A percentile compares a stretch with the other conserved stretches of the same genome.
Evolutionary conservation across 2,113 vertebrate species (phyloP).

Genomic region (Rhinopithecus roxellana): DNA sequence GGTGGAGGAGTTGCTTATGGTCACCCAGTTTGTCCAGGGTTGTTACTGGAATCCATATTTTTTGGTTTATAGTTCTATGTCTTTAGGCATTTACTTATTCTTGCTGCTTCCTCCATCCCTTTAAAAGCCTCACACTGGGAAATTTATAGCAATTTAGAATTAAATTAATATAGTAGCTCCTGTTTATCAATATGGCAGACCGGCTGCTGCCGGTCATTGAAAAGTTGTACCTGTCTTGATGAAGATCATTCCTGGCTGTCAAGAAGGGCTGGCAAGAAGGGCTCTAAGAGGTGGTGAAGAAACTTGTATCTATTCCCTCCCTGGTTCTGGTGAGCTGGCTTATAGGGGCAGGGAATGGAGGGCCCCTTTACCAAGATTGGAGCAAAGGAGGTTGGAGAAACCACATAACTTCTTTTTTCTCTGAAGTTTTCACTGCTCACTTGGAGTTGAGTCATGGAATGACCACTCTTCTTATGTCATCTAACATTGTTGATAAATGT

Average conservation of each 20-base stretch:
- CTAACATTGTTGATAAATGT: not conserved
- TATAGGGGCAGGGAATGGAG: not conserved
- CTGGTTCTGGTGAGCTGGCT: not conserved
- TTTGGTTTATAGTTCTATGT: not conserved
- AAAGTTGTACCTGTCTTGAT: not conserved
- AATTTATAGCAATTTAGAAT: not conserved
- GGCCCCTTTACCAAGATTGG: not conserved
- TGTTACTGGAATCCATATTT: not conserved
- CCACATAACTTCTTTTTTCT: not conserved
- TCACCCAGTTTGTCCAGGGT: not conserved
- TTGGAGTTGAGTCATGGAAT: not conserved
- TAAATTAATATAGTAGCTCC: too few relatives aligned
- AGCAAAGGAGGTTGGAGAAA: not conserved
- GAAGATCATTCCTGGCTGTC: not conserved
- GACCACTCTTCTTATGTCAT: not conserved
- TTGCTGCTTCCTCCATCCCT: not conserved
- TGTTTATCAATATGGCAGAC: too few relatives aligned
- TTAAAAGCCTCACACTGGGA: not conserved
- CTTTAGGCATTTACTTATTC: conserved; percentile 3
- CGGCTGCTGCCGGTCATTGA: not conserved
- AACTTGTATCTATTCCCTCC: not conserved
- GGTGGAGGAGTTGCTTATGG: not conserved
- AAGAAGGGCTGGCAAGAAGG: not conserved
- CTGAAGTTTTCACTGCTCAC: not conserved
- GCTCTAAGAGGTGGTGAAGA: not conserved